These are phyloP conservation scores for Octonoba sinensis DNA, from an alignment of 2,888 invertebrate genomes.

Conservation along the genomic window DNA sequence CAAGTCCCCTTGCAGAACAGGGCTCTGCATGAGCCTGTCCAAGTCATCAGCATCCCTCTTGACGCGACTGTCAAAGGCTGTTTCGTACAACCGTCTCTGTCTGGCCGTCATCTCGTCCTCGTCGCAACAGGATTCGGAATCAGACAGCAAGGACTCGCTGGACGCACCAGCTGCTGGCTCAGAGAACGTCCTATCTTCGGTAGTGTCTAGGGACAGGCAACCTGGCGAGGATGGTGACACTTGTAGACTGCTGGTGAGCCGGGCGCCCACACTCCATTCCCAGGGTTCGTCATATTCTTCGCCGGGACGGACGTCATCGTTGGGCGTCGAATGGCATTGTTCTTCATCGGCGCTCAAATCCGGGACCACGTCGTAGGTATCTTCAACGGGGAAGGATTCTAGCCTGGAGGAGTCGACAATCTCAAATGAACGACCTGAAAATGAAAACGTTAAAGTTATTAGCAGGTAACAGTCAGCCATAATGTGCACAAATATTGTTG, in stretches of 20 bases:
- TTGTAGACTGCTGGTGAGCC: constrained; percentile 56
- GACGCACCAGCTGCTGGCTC: constrained; percentile 42
- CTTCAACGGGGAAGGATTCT: background rate
- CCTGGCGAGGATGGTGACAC: constrained; percentile 48
- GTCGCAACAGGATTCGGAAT: constrained; percentile 29
- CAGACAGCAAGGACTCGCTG: constrained; percentile 45
- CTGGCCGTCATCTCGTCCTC: constrained; percentile 70
- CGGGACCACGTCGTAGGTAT: constrained; percentile 40
- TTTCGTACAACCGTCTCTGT: constrained; percentile 84
- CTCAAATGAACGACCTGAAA: constrained; percentile 20
- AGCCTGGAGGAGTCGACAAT: background rate
- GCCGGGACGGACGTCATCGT: constrained; percentile 59
- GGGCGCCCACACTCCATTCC: constrained; percentile 65
- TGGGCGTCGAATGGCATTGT: constrained; percentile 1
- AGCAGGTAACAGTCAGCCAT: too few species aligned
- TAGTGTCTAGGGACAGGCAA: constrained; percentile 29
- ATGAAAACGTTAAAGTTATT: background rate
- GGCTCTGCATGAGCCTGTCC: constrained; percentile 78
- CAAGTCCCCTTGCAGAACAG: constrained; percentile 74
- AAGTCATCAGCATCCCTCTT: constrained; percentile 85
- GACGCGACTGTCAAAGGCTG: constrained; percentile 89
- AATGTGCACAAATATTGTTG: too few species aligned
- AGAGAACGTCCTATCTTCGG: constrained; percentile 30
- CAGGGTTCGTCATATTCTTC: constrained; percentile 67
- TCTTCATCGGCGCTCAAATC: constrained; percentile 21